Evolutionary conservation across 2,888 invertebrate species (phyloP).

Genomic region (Drosophila tanythrix): DNA sequence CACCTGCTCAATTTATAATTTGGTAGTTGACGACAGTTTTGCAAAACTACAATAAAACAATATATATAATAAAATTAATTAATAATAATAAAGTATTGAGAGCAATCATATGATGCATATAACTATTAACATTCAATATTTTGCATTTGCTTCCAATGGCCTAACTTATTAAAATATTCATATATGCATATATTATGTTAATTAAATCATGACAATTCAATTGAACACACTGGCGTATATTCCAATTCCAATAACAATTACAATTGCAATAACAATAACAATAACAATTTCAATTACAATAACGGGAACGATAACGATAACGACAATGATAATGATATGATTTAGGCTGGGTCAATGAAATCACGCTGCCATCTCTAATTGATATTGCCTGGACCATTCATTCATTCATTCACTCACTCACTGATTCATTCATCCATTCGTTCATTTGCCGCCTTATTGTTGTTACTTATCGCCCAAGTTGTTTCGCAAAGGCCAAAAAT

Average conservation of each 20-base stretch:
- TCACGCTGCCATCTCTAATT: constrained; percentile 67
- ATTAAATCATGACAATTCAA: not conserved
- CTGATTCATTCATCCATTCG: constrained; percentile 35
- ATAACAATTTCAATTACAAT: not conserved
- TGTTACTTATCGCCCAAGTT: constrained; percentile 79
- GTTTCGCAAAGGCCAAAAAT: constrained; percentile 79
- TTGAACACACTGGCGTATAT: not conserved
- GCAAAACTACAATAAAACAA: not conserved
- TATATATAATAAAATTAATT: not conserved
- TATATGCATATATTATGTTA: not conserved
- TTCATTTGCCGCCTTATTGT: constrained; percentile 73
- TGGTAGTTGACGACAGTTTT: not conserved
- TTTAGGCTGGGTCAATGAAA: constrained; percentile 10
- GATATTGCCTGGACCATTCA: constrained; percentile 35
- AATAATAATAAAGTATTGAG: too few relatives aligned
- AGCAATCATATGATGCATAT: not conserved
- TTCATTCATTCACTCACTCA: constrained; percentile 27
- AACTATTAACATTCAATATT: not conserved
- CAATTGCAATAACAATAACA: not conserved
- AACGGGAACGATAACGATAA: constrained; percentile 15
- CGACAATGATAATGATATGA: constrained; percentile 14
- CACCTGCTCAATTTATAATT: not conserved
- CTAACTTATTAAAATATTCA: not conserved
- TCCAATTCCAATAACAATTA: not conserved
- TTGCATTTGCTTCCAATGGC: not conserved